These are phyloP conservation scores for Alloscopus bannaensis DNA, from an alignment of 2,888 invertebrate species.

Conservation along the genomic window DNA sequence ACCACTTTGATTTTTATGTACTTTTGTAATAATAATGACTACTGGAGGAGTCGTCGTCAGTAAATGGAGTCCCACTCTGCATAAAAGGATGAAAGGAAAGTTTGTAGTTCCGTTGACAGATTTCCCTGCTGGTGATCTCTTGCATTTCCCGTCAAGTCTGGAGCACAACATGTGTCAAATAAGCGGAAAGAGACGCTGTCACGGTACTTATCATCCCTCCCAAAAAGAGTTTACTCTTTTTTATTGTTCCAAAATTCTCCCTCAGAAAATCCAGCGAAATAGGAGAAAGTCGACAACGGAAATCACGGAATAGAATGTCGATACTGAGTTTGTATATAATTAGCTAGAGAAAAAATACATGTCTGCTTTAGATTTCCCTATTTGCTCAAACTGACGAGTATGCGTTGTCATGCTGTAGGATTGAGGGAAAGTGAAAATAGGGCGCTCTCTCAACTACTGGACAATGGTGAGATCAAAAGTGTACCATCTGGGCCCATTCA, in stretches of 20 bases:
- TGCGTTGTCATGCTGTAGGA: too few relatives aligned
- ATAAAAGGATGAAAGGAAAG: slow-evolving; percentile 12
- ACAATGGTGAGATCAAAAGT: slow-evolving; percentile 23
- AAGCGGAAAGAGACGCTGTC: neutral
- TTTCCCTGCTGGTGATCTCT: slow-evolving; percentile 2
- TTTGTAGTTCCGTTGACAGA: slow-evolving; percentile 9
- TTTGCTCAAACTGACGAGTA: too few relatives aligned
- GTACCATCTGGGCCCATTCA: slow-evolving; percentile 18
- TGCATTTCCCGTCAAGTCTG: neutral
- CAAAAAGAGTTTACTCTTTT: too few relatives aligned
- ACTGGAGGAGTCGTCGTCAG: neutral
- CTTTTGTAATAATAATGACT: slow-evolving; percentile 22
- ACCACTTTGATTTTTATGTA: slow-evolving; percentile 36
- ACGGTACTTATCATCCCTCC: too few relatives aligned
- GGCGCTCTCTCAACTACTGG: too few relatives aligned
- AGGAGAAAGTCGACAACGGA: too few relatives aligned
- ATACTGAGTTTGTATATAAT: too few relatives aligned
- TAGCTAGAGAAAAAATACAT: too few relatives aligned
- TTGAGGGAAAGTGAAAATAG: neutral
- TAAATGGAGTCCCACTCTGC: slow-evolving; percentile 3
- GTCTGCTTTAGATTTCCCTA: too few relatives aligned
- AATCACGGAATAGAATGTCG: too few relatives aligned
- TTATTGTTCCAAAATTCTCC: too few relatives aligned
- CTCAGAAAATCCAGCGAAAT: too few relatives aligned
- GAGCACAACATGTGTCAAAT: slow-evolving; percentile 21